These are phyloP conservation scores for Agonopterix heracliana DNA, from an alignment of 2,888 invertebrate genomes.

Conservation along the genomic window DNA sequence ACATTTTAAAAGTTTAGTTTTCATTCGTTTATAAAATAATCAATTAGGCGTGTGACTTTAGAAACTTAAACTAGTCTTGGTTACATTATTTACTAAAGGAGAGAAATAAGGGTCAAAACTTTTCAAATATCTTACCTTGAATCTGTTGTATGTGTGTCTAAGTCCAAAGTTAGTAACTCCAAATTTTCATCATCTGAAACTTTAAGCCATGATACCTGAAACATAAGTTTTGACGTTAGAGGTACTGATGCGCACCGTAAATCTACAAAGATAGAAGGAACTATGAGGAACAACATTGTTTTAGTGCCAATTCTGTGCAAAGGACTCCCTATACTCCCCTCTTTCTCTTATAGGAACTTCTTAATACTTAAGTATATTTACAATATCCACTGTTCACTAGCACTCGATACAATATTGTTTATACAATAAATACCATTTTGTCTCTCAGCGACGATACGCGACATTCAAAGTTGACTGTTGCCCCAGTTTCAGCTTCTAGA, in stretches of 20 bases:
- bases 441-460: slow-evolving; percentile 66
- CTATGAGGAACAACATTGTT: too few relatives aligned
- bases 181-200: slow-evolving; percentile 79
- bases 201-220: slow-evolving; percentile 83
- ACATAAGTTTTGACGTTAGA: slow-evolving; percentile 13
- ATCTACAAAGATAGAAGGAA: too few relatives aligned
- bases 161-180: slow-evolving; percentile 80
- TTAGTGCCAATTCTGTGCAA: too few relatives aligned
- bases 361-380: too few relatives aligned
- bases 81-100: neutral
- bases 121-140: slow-evolving; percentile 53
- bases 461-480: slow-evolving; percentile 70
- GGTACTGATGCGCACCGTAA: too few relatives aligned
- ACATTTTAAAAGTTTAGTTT: too few relatives aligned
- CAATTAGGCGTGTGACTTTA: too few relatives aligned
- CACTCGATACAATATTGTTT: neutral
- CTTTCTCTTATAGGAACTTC: too few relatives aligned
- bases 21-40: too few relatives aligned
- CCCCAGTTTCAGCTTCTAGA: slow-evolving; percentile 66
- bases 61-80: too few relatives aligned
- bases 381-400: too few relatives aligned
- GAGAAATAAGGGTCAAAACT: neutral
- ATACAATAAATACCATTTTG: slow-evolving; percentile 50
- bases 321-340: too few relatives aligned
- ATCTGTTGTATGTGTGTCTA: slow-evolving; percentile 81